These are phyloP conservation scores for Sceloporus tristichus DNA, from an alignment of 2,113 vertebrate species.

Conservation along the genomic window DNA sequence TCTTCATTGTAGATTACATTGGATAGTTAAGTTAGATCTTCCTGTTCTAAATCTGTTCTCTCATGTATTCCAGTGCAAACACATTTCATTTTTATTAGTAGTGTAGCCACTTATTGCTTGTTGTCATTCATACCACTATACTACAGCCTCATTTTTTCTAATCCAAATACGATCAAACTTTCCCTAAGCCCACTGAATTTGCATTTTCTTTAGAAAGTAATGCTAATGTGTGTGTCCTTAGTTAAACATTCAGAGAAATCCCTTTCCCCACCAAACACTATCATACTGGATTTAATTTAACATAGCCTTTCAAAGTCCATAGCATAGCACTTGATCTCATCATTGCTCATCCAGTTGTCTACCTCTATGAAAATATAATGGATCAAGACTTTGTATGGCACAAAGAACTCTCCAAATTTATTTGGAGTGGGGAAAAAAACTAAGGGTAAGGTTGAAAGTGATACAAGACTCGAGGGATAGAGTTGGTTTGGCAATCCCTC, in stretches of 20 bases:
- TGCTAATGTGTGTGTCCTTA: not conserved
- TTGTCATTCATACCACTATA: conserved; percentile 7
- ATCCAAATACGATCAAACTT: conserved; percentile 46
- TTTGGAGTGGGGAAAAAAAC: no score
- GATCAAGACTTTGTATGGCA: no score
- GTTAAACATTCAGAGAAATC: conserved; percentile 17
- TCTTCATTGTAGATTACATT: conserved; percentile 23
- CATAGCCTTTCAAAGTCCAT: not conserved
- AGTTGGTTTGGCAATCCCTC: no score
- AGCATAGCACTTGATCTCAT: not conserved
- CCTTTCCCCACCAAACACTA: not conserved
- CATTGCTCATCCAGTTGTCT: not conserved
- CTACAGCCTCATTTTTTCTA: conserved; percentile 24
- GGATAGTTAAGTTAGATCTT: conserved; percentile 6
- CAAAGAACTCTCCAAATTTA: no score
- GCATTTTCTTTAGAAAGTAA: conserved; percentile 25
- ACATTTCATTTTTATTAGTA: conserved; percentile 52
- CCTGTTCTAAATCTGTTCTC: conserved; percentile 2
- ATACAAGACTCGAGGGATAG: no score
- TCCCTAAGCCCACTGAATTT: conserved; percentile 36
- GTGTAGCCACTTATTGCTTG: conserved; percentile 20
- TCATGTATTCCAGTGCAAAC: not conserved
- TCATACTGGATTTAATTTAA: not conserved
- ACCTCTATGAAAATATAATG: no score
- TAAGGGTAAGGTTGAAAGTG: no score